Base-by-base conservation (phyloP, 2,888 invertebrate genomes). In the Branchinecta sandiegonensis region DNA sequence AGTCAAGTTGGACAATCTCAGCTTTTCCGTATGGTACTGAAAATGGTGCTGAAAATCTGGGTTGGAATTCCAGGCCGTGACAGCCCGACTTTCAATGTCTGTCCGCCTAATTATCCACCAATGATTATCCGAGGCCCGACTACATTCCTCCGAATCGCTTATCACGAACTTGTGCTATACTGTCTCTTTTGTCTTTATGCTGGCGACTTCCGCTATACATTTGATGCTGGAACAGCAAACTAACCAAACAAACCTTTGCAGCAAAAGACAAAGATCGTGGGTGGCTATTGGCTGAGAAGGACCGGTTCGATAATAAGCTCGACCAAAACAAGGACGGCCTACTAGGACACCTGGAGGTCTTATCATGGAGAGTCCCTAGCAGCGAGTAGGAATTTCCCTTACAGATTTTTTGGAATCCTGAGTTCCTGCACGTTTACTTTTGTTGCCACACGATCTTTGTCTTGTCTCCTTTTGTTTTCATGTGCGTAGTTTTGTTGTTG, bases 291-390 rank as follows among this genome's bases (percentile, higher is more conserved):
- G 77, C 81, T 6, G 89, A 90, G 76, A 88, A 88, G 77, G 87
- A 88, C 68, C 88, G 87, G 77, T 94, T 94, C 79, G 89, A 90
- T 77, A 81, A 85, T 72, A 91, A 92, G 68, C 87, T 87, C 76
- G 97, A 99, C 79, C 80, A 81, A 68, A 85, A 96, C 79, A 79
- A 82, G 17, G 93, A 97, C 81, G 94, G 94, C 0, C 79, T 83
- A 71, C 81, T 97, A 65, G 85, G 86, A 74, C 81, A 83, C 0
- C 81, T 82, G 69, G 97, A 99, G 81, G 85, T 97, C 68, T 80
- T 86, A 63, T 82, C 84, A 1, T 99, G 96, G 97, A 83, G 93
- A 72, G 85, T 94, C 63, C 94, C 94, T 0, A 89, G 90, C 75
- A 92, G 91, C 77, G 86, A 88, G 89, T 89, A 77, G 84, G 86